phyloP scores from a whole-genome alignment of 2,113 vertebrate species.

The Forbesichthys agassizii region DNA sequence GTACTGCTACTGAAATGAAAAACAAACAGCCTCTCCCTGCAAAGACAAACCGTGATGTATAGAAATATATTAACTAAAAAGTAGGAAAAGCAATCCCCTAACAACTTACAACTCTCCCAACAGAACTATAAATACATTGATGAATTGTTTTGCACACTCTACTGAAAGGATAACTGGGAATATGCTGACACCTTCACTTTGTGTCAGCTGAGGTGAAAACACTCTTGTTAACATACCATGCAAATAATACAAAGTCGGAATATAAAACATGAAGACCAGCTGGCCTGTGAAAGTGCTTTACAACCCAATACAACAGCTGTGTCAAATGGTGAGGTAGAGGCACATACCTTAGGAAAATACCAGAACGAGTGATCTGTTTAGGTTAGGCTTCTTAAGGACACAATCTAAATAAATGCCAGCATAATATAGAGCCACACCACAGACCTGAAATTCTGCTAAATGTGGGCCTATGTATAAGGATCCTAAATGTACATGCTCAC shows the following conservation, averaged over 20 bases:
- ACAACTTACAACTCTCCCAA: no score
- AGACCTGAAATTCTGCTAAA: not conserved
- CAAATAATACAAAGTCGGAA: slow-evolving; percentile 34
- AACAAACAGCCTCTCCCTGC: no score
- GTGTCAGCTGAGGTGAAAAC: not conserved
- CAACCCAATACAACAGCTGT: slow-evolving; percentile 33
- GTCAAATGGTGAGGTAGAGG: slow-evolving; percentile 46
- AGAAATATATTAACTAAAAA: no score
- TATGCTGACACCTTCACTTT: no score
- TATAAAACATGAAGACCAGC: slow-evolving; percentile 41
- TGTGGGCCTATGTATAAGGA: not conserved
- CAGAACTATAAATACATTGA: no score
- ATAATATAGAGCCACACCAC: not conserved
- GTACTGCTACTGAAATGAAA: no score
- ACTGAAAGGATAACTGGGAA: no score
- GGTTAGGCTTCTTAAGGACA: slow-evolving; percentile 22
- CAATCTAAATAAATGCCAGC: slow-evolving; percentile 22
- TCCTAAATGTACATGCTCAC: slow-evolving; percentile 23
- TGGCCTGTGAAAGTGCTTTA: slow-evolving; percentile 10
- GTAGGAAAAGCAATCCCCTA: no score
- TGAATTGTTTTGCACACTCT: no score
- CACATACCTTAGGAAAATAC: not conserved
- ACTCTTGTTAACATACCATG: slow-evolving; percentile 18
- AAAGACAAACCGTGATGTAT: no score
- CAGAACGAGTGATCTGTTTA: slow-evolving; percentile 42